A percentile compares a stretch with the other conserved stretches of the same genome.
Conservation (phyloP, 2,113 vertebrate genomes). For the Alaudala cheleensis region DNA sequence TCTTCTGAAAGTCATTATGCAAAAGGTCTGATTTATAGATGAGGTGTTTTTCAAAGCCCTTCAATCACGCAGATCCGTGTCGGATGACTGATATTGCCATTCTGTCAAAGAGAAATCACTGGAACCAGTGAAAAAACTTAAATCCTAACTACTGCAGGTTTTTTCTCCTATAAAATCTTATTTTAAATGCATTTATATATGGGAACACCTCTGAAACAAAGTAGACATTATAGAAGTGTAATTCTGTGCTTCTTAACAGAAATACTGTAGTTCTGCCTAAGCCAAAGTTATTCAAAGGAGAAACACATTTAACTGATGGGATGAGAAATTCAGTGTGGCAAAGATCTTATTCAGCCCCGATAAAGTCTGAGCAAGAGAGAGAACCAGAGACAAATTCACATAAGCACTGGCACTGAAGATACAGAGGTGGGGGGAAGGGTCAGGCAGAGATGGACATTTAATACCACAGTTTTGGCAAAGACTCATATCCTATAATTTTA, state of each 20-base stretch:
- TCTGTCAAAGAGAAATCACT: not conserved
- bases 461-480: not conserved
- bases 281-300: not conserved
- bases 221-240: rapidly evolving
- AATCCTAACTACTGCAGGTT: not conserved
- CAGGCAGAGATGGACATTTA: not conserved
- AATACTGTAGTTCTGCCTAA: not conserved
- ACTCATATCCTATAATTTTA: not conserved
- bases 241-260: not conserved
- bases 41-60: not conserved
- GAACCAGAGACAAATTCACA: not conserved
- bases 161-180: not conserved
- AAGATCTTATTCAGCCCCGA: not conserved
- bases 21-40: not conserved
- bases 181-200: not conserved
- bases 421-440: not conserved
- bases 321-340: not conserved
- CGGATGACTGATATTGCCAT: not conserved
- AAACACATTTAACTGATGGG: not conserved
- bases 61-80: not conserved
- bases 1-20: not conserved
- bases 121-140: not conserved
- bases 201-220: not conserved
- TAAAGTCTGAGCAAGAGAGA: not conserved
- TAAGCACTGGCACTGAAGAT: not conserved